Evolutionary conservation across 92 coral and sea anemone genomes (phyloP).

Genomic region (Palythoa grandis): DNA sequence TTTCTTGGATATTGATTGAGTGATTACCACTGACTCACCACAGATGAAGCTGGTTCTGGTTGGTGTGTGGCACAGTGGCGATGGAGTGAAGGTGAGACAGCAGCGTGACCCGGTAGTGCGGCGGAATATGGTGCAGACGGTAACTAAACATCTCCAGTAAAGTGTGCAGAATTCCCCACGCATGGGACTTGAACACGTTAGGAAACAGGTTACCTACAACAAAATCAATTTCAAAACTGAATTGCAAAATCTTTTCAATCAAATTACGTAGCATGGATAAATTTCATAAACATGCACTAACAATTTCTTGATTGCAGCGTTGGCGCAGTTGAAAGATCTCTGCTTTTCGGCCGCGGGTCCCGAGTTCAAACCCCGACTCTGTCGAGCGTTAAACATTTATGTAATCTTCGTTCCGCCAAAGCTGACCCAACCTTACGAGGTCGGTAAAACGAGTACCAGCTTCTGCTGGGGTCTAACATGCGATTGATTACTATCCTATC

Average conservation of each 20-base stretch:
- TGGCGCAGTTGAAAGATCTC: too few relatives aligned
- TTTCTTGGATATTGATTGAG: neutral
- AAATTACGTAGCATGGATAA: neutral
- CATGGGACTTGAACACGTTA: conserved; percentile 87
- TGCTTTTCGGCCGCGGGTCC: too few relatives aligned
- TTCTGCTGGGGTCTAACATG: too few relatives aligned
- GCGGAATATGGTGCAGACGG: conserved; percentile 90
- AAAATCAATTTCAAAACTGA: neutral
- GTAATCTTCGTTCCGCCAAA: too few relatives aligned
- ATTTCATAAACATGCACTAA: too few relatives aligned
- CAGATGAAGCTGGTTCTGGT: conserved; percentile 94
- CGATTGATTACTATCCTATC: too few relatives aligned
- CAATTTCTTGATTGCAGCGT: too few relatives aligned
- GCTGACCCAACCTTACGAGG: too few relatives aligned
- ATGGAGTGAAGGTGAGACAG: conserved; percentile 96
- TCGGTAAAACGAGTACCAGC: too few relatives aligned
- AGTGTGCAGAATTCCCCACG: conserved; percentile 98
- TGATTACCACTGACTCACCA: conserved; percentile 64
- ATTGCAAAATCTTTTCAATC: neutral
- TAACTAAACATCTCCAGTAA: conserved; percentile 96
- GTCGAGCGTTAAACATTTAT: too few relatives aligned
- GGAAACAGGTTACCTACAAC: conserved; percentile 85
- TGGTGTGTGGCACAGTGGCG: conserved; percentile 94
- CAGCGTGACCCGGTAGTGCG: conserved; percentile 89
- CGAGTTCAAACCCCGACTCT: too few relatives aligned